Evolutionary conservation across 2,113 vertebrate species (phyloP).

Genomic region (Boulengerochromis microlepis): DNA sequence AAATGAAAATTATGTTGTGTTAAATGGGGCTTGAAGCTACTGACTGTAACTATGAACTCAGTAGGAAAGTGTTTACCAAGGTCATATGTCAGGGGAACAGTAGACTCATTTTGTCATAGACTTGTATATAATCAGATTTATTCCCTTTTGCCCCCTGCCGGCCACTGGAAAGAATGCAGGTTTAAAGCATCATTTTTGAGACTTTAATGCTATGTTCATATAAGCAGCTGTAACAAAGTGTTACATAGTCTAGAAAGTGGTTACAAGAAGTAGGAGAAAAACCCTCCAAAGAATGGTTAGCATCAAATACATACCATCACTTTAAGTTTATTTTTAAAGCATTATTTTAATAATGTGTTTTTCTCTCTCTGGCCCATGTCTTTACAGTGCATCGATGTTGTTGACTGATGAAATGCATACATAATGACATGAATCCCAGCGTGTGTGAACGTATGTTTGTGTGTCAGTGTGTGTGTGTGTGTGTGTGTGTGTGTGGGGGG

Average conservation of each 20-base stretch:
- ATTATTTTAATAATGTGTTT: background rate
- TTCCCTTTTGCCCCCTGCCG: background rate
- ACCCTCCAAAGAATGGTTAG: background rate
- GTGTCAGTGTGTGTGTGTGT: background rate
- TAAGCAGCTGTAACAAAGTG: background rate
- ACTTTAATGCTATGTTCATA: background rate
- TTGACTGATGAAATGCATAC: constrained; percentile 34
- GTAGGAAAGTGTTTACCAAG: background rate
- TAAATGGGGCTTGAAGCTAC: background rate
- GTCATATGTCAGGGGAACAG: background rate
- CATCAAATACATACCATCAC: background rate
- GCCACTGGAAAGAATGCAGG: background rate
- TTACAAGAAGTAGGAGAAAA: background rate
- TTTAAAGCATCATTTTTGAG: background rate
- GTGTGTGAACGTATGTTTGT: background rate
- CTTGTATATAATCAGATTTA: background rate
- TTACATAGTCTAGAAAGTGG: background rate
- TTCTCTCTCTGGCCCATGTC: background rate
- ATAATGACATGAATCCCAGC: constrained; percentile 15
- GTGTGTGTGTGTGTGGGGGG: background rate
- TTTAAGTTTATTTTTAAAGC: background rate
- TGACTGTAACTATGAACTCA: background rate
- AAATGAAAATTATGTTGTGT: background rate
- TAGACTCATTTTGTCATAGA: background rate
- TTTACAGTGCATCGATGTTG: background rate